Conservation (phyloP, 1,140 invertebrate genomes). For the Drosophila subpulchrella region DNA sequence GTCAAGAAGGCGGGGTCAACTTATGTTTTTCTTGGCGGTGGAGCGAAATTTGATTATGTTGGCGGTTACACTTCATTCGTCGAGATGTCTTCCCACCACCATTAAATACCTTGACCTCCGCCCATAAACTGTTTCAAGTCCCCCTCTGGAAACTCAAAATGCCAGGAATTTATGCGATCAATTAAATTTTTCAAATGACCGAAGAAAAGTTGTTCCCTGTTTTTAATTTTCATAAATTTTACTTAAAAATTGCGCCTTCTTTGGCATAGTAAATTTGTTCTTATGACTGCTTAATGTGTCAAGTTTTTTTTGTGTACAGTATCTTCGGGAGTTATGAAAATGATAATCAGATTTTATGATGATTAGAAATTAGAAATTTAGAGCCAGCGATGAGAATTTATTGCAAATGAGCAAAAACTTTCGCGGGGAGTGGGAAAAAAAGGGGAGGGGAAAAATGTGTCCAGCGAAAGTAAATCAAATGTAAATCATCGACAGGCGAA, state of each 20-base stretch:
- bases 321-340: constrained; percentile 64
- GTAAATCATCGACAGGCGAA: constrained; percentile 74
- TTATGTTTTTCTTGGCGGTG: constrained; percentile 26
- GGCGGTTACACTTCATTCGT: constrained; percentile 78
- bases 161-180: constrained; percentile 75
- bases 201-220: constrained; percentile 60
- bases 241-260: constrained; percentile 63
- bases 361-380: constrained; percentile 73
- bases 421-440: background rate
- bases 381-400: constrained; percentile 63
- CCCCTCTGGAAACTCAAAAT: constrained; percentile 1
- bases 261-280: constrained; percentile 49
- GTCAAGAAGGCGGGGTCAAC: constrained; percentile 7
- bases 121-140: constrained; percentile 19
- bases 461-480: constrained; percentile 75
- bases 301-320: constrained; percentile 43
- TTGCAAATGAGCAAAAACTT: constrained; percentile 61
- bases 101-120: background rate
- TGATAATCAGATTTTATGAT: constrained; percentile 82
- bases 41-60: constrained; percentile 76
- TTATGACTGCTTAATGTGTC: constrained; percentile 69
- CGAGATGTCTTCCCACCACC: constrained; percentile 17
- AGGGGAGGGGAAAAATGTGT: constrained; percentile 3
- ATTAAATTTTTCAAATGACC: constrained; percentile 80
- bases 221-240: constrained; percentile 83